Evolutionary conservation across 2,797 vertebrate genomes (phyloP).

Genomic region (Aeoliscus strigatus): DNA sequence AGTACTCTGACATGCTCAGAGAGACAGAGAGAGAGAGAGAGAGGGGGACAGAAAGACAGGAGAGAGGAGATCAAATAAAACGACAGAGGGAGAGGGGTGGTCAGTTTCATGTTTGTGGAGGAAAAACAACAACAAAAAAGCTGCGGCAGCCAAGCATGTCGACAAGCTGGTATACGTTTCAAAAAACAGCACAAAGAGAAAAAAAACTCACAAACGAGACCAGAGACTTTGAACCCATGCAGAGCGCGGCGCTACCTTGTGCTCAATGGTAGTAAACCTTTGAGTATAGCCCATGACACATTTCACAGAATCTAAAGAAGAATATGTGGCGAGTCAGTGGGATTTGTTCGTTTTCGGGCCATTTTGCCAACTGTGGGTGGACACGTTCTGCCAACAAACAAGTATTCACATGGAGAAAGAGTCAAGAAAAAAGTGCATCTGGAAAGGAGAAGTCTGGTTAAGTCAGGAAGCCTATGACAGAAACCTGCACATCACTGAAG

Average conservation of each 20-base stretch:
- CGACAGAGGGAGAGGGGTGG: constrained; percentile 35
- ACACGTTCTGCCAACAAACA: constrained; percentile 47
- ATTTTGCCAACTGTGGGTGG: constrained; percentile 24
- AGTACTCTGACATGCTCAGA: constrained; percentile 64
- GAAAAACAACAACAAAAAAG: constrained; percentile 67
- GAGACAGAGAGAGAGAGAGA: constrained; percentile 17
- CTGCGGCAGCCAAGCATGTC: constrained; percentile 89
- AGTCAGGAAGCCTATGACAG: constrained; percentile 26
- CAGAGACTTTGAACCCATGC: constrained; percentile 83
- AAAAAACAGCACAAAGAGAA: constrained; percentile 82
- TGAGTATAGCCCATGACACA: constrained; percentile 97
- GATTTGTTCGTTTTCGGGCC: constrained; percentile 24
- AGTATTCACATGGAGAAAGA: constrained; percentile 14
- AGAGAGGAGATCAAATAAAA: constrained; percentile 2
- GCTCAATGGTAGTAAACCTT: constrained; percentile 94
- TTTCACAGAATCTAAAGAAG: constrained; percentile 80
- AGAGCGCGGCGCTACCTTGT: constrained; percentile 78
- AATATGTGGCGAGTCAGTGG: constrained; percentile 73
- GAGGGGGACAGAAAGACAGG: constrained; percentile 3
- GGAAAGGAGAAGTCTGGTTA: constrained; percentile 29
- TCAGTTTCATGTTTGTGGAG: constrained; percentile 78
- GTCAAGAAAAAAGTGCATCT: too few species aligned
- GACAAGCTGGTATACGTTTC: constrained; percentile 78
- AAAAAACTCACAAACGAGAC: constrained; percentile 77
- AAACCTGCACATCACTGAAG: constrained; percentile 6